Evolutionary conservation across 2,113 vertebrate genomes (phyloP).

Genomic region (Pavo muticus): DNA sequence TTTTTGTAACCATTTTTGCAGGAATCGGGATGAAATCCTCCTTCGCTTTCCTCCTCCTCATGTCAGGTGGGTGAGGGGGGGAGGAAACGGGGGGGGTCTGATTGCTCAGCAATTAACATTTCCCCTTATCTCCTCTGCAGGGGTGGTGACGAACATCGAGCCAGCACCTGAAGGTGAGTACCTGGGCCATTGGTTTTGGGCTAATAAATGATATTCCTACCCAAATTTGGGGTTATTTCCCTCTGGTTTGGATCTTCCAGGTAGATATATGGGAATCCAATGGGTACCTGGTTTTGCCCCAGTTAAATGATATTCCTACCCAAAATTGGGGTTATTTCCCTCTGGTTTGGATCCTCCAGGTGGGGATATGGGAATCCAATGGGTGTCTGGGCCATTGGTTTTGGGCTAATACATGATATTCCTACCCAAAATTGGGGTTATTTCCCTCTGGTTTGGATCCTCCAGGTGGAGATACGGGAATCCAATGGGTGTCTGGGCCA

Average conservation of each 20-base stretch:
- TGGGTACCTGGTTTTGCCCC: fast-evolving
- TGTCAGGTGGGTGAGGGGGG: neutral
- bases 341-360: fast-evolving
- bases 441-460: neutral
- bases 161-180: neutral
- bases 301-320: neutral
- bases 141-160: fast-evolving
- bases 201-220: neutral
- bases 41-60: neutral
- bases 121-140: neutral
- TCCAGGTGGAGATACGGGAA: fast-evolving
- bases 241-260: fast-evolving
- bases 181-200: neutral
- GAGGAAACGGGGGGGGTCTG: fast-evolving
- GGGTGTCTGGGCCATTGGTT: fast-evolving
- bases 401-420: fast-evolving
- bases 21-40: neutral
- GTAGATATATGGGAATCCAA: fast-evolving
- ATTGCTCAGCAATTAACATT: neutral
- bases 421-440: neutral
- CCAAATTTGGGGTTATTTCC: neutral
- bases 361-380: neutral
- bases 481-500: fast-evolving
- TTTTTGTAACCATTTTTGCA: neutral
- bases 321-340: neutral